phyloP scores from a whole-genome alignment of 2,797 vertebrate genomes.

The Anisognathus igniventris region DNA sequence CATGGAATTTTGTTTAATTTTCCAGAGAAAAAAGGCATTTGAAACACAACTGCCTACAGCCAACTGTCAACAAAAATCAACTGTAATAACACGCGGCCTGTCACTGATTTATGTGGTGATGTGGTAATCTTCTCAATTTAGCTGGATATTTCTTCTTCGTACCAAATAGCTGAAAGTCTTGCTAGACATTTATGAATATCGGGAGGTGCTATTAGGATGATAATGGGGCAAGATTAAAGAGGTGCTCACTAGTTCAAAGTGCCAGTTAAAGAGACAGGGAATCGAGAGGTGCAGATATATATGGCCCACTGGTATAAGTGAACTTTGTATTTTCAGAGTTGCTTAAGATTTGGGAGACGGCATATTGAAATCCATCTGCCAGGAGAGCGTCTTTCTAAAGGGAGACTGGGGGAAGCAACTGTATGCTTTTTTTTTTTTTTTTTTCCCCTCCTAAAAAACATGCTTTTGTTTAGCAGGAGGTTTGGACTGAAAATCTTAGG shows the following conservation, averaged over 20 bases:
- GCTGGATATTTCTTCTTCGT: slow-evolving; percentile 77
- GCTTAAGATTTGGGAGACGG: slow-evolving; percentile 64
- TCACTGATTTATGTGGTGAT: slow-evolving; percentile 85
- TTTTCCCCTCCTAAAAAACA: not conserved
- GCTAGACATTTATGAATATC: slow-evolving; percentile 82
- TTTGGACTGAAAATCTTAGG: slow-evolving; percentile 23
- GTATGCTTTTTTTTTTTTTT: not conserved
- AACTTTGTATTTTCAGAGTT: slow-evolving; percentile 68
- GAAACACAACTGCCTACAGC: slow-evolving; percentile 84
- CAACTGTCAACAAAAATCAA: slow-evolving; percentile 87
- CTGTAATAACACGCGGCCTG: slow-evolving; percentile 81
- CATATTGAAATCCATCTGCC: slow-evolving; percentile 73
- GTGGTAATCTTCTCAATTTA: slow-evolving; percentile 87
- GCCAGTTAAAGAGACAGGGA: slow-evolving; percentile 73
- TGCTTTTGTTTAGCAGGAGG: slow-evolving; percentile 58
- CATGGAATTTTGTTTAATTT: slow-evolving; percentile 88
- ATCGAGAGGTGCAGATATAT: not conserved
- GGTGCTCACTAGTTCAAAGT: slow-evolving; percentile 75
- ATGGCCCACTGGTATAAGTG: slow-evolving; percentile 21
- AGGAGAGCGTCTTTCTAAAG: slow-evolving; percentile 53
- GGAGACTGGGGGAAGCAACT: slow-evolving; percentile 30
- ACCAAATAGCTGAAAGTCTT: slow-evolving; percentile 81
- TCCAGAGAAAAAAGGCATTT: slow-evolving; percentile 81
- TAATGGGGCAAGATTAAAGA: slow-evolving; percentile 81
- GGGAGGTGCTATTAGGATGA: slow-evolving; percentile 79